phyloP scores from a whole-genome alignment of 2,888 invertebrate species.

The Sycophila texana region DNA sequence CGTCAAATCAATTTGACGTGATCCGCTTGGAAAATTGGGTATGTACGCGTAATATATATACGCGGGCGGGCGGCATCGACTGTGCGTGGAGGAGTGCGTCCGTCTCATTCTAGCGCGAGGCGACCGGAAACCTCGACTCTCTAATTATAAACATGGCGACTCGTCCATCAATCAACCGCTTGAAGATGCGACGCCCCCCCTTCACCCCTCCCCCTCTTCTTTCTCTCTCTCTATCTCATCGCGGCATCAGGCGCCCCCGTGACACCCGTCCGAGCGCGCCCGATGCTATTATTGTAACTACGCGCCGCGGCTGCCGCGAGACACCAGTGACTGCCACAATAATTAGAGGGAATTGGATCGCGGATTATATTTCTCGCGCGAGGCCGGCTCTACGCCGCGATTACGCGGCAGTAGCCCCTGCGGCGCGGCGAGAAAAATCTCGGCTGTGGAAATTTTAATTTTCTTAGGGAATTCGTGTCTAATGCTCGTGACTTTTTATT shows the following conservation, averaged over 20 bases:
- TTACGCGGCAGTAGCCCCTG: not conserved
- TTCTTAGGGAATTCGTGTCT: too few relatives aligned
- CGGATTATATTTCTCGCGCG: constrained; percentile 56
- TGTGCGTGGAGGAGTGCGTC: constrained; percentile 21
- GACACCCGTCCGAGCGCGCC: constrained; percentile 57
- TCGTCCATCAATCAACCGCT: constrained; percentile 73
- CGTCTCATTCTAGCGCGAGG: constrained; percentile 32
- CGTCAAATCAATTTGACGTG: constrained; percentile 51
- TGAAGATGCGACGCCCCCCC: constrained; percentile 60
- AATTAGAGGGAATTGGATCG: constrained; percentile 66
- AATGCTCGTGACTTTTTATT: too few relatives aligned
- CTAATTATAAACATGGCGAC: constrained; percentile 74
- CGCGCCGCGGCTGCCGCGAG: not conserved
- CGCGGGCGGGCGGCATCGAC: not conserved
- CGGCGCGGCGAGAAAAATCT: not conserved
- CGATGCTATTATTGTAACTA: constrained; percentile 66
- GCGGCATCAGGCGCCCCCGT: constrained; percentile 43
- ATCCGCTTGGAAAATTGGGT: constrained; percentile 26
- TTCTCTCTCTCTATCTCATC: constrained; percentile 41
- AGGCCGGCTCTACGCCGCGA: not conserved
- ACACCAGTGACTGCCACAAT: constrained; percentile 61
- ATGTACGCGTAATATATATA: too few relatives aligned
- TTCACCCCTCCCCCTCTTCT: constrained; percentile 48
- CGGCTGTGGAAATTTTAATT: not conserved
- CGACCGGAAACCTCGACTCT: constrained; percentile 66